Conservation (phyloP, 2,888 invertebrate species). For the Peribatodes rhomboidaria region DNA sequence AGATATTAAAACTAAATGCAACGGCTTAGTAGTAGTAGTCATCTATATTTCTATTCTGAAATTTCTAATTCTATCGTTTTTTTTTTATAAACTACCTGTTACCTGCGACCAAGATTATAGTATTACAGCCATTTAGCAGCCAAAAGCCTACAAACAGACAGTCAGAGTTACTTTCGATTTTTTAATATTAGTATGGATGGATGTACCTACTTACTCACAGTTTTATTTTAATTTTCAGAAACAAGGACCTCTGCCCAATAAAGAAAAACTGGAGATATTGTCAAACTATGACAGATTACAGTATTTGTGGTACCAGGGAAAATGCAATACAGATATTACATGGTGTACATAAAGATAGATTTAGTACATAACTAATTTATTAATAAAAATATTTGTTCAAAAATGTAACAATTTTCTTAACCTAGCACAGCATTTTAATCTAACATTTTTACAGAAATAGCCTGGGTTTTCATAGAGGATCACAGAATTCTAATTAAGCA, state of each 20-base stretch:
- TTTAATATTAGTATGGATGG: too few relatives aligned
- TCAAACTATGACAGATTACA: slow-evolving; percentile 91
- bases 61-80: too few relatives aligned
- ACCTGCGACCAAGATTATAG: too few relatives aligned
- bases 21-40: too few relatives aligned
- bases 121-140: too few relatives aligned
- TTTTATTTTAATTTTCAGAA: too few relatives aligned
- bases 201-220: too few relatives aligned
- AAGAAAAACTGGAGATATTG: slow-evolving; percentile 82
- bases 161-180: too few relatives aligned
- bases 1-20: slow-evolving; percentile 4
- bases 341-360: slow-evolving; percentile 89
- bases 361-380: slow-evolving; percentile 52
- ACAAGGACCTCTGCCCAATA: slow-evolving; percentile 51
- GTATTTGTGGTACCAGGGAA: slow-evolving; percentile 95
- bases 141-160: too few relatives aligned
- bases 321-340: slow-evolving; percentile 91
- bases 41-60: too few relatives aligned
- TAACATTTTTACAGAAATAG: background rate
- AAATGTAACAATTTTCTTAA: slow-evolving; percentile 43
- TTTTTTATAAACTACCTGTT: too few relatives aligned
- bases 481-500: too few relatives aligned
- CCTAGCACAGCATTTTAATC: slow-evolving; percentile 11
- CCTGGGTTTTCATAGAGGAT: background rate
- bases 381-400: slow-evolving; percentile 49